A percentile compares a stretch with the other conserved stretches of the same genome.
Evolutionary conservation across 2,113 vertebrate genomes (phyloP).

Genomic region (Dicrurus megarhynchus): DNA sequence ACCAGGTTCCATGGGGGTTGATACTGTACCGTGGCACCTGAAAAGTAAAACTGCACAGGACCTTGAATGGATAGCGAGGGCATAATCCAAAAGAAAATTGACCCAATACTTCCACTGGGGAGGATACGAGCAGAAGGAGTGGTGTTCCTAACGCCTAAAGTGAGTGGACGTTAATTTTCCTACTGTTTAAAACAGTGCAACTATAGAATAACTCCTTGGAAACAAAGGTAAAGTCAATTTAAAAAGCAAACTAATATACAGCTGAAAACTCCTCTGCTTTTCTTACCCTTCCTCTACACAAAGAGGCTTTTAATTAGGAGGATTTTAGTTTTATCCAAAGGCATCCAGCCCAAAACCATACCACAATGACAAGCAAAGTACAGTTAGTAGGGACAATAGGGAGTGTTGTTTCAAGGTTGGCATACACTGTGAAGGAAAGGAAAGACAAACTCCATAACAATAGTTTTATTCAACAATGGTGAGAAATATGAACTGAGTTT

Average conservation of each 20-base stretch:
- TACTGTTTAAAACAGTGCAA: background rate
- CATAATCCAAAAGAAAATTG: background rate
- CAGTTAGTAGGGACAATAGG: background rate
- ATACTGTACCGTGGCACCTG: background rate
- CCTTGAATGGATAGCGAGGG: background rate
- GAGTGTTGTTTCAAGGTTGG: background rate
- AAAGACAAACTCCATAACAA: slow-evolving; percentile 3
- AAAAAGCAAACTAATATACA: background rate
- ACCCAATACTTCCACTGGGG: background rate
- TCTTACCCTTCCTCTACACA: background rate
- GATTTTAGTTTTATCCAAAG: background rate
- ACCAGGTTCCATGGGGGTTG: background rate
- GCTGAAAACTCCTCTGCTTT: background rate
- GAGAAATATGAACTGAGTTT: background rate
- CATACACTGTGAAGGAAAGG: background rate
- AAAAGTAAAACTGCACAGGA: background rate
- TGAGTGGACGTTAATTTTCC: background rate
- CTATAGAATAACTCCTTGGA: background rate
- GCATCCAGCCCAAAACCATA: background rate
- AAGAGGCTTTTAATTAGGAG: background rate
- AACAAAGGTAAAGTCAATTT: background rate
- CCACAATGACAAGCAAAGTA: background rate
- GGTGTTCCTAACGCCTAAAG: background rate
- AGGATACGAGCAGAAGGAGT: background rate
- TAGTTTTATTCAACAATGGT: background rate